Evolutionary conservation across 2,113 vertebrate genomes (phyloP).

Genomic region (Otolemur garnettii): DNA sequence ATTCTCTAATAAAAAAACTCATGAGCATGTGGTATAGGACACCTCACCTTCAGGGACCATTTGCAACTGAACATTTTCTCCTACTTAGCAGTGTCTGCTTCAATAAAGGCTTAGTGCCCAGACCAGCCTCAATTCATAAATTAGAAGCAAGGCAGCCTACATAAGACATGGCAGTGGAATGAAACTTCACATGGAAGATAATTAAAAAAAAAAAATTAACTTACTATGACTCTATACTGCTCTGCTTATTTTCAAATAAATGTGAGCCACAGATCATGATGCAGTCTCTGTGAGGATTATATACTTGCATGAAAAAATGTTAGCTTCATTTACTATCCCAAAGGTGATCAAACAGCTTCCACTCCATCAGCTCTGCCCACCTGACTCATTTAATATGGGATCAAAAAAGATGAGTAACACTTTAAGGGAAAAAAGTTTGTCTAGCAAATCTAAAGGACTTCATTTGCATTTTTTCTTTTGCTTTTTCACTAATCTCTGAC

Average conservation of each 20-base stretch:
- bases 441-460: constrained; percentile 24
- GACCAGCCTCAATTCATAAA: not conserved
- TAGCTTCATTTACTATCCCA: not conserved
- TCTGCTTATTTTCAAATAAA: constrained; percentile 33
- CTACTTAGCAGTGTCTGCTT: not conserved
- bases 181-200: not conserved
- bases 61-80: not conserved
- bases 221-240: not conserved
- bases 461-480: constrained; percentile 4
- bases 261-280: not conserved
- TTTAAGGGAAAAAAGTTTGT: not conserved
- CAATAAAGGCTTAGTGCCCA: not conserved
- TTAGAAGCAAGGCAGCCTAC: not conserved
- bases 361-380: not conserved
- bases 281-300: not conserved
- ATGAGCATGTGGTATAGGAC: too few relatives aligned
- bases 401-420: not conserved
- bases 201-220: not conserved
- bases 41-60: not conserved
- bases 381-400: not conserved
- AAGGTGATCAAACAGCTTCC: not conserved
- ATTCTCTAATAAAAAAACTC: not conserved
- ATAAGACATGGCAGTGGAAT: not conserved
- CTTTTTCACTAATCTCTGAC: constrained; percentile 15
- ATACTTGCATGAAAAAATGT: not conserved